Base-by-base conservation (phyloP, 2,113 vertebrate species). In the Brachyhypopomus gauderio region DNA sequence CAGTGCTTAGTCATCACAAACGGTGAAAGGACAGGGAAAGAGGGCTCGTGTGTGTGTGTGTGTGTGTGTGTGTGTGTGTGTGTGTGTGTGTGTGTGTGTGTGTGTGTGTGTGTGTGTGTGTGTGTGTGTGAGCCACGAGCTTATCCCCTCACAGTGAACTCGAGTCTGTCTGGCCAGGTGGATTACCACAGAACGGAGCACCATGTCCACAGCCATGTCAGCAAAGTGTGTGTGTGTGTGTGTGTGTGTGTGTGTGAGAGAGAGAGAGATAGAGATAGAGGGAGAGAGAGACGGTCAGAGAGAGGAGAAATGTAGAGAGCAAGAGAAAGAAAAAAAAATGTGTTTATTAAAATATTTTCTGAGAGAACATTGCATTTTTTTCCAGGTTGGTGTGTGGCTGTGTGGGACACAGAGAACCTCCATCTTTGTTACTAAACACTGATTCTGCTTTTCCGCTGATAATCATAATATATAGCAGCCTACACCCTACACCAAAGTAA, bases 161-260 rank as follows among this genome's bases (percentile, higher is more conserved):
- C 22, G 27, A 60, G 60, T 66, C 8, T 64, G 82, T 84, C 87
- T 87, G 83, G 79, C 73, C 86, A 76, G 83, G 75, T 88, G 87
- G 90, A 88, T 90, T 89, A 86, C 22, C 67, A 67, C 75, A 79
- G 87, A 85, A 91, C 89, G 84, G 74, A 83, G 85, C 88, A 90
- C 89, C 87, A 85, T 30, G 30, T 62, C 66, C 81, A 85, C 84
- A 82, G 88, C 87, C 86, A 55, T 79, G 88, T 89, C 87, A 89
- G 89, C 88, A 76, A 52, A 75, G 77, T 2, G 16, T 41, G 63
- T 20, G 62, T 70, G 71, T 60, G 45, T 70, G 72, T n/a, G n/a
- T n/a, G n/a, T n/a, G n/a, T n/a, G n/a, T n/a, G 66, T 17, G 22
- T 12, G 48, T 11, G 5, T 12, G 27, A n/a, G n/a, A n/a, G 25